phyloP scores from a whole-genome alignment of 2,797 vertebrate species.

The Oreochromis grahami region DNA sequence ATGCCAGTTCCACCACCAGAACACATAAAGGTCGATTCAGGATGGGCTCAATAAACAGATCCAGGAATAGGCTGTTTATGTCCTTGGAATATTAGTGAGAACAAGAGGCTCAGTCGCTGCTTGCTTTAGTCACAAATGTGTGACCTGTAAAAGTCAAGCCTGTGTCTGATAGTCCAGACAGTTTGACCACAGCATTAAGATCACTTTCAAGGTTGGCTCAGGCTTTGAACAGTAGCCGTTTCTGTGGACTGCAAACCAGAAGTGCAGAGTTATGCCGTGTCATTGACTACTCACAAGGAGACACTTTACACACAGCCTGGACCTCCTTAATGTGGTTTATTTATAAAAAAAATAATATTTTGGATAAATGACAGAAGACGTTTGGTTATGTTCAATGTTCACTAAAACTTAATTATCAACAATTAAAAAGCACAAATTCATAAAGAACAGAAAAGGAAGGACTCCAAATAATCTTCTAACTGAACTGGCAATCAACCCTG shows the following conservation, averaged over 20 bases:
- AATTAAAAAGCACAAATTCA: background rate
- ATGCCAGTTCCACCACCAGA: constrained; percentile 14
- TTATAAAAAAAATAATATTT: background rate
- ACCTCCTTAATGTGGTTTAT: background rate
- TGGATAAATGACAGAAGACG: background rate
- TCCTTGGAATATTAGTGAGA: constrained; percentile 52
- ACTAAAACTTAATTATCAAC: background rate
- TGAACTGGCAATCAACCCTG: background rate
- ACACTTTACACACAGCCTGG: background rate
- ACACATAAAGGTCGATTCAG: constrained; percentile 59
- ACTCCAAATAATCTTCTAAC: background rate
- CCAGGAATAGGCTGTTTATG: constrained; percentile 74
- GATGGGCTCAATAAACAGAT: constrained; percentile 64
- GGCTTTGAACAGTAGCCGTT: constrained; percentile 31
- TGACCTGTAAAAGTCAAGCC: constrained; percentile 28
- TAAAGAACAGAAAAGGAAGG: background rate
- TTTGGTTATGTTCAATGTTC: background rate
- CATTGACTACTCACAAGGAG: background rate
- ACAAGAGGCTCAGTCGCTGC: constrained; percentile 18
- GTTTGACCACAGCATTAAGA: constrained; percentile 16
- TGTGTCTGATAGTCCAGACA: constrained; percentile 22
- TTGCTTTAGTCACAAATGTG: background rate
- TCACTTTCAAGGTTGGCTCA: constrained; percentile 30
- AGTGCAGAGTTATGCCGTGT: background rate
- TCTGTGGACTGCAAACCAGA: constrained; percentile 6